Percentiles rank a stretch among this genome's conserved stretches.
Conservation (phyloP, 2,113 vertebrate species). For the Osmerus eperlanus region DNA sequence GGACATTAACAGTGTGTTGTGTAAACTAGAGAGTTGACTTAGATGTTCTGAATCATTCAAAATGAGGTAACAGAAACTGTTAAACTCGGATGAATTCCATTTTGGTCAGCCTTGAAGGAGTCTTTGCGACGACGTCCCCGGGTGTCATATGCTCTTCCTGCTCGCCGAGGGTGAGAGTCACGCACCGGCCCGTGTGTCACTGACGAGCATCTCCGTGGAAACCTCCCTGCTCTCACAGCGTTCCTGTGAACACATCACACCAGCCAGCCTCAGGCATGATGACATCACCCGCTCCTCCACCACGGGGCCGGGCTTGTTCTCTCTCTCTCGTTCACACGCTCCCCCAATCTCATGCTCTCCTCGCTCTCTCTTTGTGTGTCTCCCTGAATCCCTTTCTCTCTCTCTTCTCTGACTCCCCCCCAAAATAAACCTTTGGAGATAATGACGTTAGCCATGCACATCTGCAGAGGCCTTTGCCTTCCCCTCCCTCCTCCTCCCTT, state of each 20-base stretch:
- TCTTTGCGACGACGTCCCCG: too few relatives aligned
- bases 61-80: too few relatives aligned
- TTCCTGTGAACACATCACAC: constrained; percentile 18
- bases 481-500: constrained; percentile 4
- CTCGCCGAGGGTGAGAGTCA: too few relatives aligned
- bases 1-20: too few relatives aligned
- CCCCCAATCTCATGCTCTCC: constrained; percentile 10
- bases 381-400: not conserved
- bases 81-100: too few relatives aligned
- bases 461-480: constrained; percentile 46
- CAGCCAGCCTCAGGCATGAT: constrained; percentile 4
- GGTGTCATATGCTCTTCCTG: too few relatives aligned
- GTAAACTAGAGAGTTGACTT: too few relatives aligned
- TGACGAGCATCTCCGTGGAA: not conserved
- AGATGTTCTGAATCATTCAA: too few relatives aligned
- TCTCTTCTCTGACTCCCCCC: constrained; percentile 23
- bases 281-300: not conserved
- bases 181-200: too few relatives aligned
- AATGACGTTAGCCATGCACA: constrained; percentile 57
- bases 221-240: constrained; percentile 6
- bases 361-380: constrained; percentile 9
- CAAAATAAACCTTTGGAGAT: constrained; percentile 39
- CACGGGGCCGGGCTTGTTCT: not conserved
- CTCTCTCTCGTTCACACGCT: not conserved
- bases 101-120: too few relatives aligned